Conservation (phyloP, 2,797 vertebrate species). For the Sebastes hopkinsi region DNA sequence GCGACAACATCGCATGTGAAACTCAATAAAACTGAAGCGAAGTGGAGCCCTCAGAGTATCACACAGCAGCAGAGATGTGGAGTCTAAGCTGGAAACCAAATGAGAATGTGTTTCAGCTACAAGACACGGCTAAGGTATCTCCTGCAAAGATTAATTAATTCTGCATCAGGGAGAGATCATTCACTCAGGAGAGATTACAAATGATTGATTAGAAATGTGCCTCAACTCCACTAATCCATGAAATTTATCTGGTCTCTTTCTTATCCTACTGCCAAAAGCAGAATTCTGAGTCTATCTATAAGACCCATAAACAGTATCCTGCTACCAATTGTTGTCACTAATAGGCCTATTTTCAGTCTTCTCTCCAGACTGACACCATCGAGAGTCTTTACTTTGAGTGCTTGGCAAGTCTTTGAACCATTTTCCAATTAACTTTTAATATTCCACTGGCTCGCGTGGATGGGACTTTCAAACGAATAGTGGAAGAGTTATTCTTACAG, state of each 20-base stretch:
- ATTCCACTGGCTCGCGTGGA: background rate
- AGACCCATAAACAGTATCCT: background rate
- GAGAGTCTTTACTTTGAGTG: background rate
- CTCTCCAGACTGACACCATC: background rate
- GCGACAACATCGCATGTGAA: background rate
- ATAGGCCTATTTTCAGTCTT: conserved; percentile 8
- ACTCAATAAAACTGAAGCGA: background rate
- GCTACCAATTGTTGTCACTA: background rate
- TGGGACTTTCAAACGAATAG: conserved; percentile 32
- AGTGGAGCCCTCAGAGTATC: background rate
- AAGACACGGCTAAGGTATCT: background rate
- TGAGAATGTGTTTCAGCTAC: background rate
- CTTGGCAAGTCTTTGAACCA: background rate
- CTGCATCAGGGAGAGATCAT: background rate
- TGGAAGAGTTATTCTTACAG: conserved; percentile 17
- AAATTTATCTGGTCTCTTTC: background rate
- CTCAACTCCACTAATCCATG: background rate
- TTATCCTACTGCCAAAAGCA: background rate
- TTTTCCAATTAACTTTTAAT: conserved; percentile 18
- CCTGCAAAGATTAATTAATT: conserved; percentile 36
- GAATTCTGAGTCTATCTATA: background rate
- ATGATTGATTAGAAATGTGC: conserved; percentile 42
- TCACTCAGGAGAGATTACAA: background rate
- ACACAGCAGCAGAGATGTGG: background rate
- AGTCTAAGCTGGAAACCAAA: conserved; percentile 22